Conservation (phyloP, 2,888 invertebrate genomes). For the Callinectes sapidus region DNA sequence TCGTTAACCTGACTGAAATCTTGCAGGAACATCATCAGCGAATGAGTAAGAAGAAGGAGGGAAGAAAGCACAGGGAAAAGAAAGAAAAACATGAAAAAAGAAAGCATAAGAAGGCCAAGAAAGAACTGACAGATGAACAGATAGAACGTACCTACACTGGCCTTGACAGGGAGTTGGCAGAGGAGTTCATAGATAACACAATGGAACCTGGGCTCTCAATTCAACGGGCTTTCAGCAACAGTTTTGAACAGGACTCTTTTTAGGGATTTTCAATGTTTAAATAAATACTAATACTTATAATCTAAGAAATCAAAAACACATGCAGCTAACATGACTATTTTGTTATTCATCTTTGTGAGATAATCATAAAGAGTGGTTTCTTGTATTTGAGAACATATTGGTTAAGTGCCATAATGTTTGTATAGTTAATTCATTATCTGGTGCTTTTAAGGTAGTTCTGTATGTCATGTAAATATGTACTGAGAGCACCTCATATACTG, state of each 20-base stretch:
- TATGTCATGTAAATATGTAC: constrained; percentile 3
- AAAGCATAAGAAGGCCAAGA: constrained; percentile 52
- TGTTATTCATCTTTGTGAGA: constrained; percentile 10
- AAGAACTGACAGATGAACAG: constrained; percentile 70
- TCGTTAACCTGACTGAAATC: neutral
- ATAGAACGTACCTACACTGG: constrained; percentile 76
- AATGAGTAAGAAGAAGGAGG: constrained; percentile 44
- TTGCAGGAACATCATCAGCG: constrained; percentile 51
- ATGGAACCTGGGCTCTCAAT: constrained; percentile 75
- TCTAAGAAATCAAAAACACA: constrained; percentile 22
- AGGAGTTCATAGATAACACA: constrained; percentile 76
- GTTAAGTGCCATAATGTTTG: constrained; percentile 28
- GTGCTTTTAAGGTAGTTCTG: neutral
- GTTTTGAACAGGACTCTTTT: constrained; percentile 61
- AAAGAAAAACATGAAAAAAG: constrained; percentile 50
- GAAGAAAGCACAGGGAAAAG: constrained; percentile 44
- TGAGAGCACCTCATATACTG: neutral
- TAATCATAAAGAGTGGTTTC: neutral
- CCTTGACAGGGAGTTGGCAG: constrained; percentile 76
- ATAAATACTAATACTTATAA: constrained; percentile 9
- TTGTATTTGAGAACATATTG: constrained; percentile 24
- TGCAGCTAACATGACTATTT: neutral
- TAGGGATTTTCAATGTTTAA: constrained; percentile 13
- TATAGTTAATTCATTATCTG: neutral
- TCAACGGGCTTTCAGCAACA: constrained; percentile 57